phyloP scores from a whole-genome alignment of 2,888 invertebrate species.

The Xestia ashworthii region DNA sequence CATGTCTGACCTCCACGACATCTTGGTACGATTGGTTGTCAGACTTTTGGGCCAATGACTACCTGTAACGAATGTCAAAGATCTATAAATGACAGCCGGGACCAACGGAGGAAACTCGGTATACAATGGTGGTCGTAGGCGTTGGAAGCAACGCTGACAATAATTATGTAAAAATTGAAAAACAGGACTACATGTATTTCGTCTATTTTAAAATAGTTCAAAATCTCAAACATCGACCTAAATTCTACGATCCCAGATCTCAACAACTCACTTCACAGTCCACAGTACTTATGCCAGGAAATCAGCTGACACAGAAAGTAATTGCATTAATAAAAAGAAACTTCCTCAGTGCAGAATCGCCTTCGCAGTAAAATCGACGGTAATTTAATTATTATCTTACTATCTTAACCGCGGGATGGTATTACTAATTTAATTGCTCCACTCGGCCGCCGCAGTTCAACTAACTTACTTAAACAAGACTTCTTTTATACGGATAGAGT shows the following conservation, averaged over 20 bases:
- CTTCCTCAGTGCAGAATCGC: conserved; percentile 56
- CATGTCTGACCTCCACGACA: too few relatives aligned
- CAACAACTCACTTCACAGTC: conserved; percentile 31
- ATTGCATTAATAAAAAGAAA: conserved; percentile 56
- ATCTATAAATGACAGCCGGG: too few relatives aligned
- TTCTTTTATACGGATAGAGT: conserved; percentile 62
- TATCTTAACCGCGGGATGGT: conserved; percentile 64
- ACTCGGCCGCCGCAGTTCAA: conserved; percentile 71
- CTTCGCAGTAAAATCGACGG: conserved; percentile 59
- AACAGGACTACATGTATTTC: not conserved
- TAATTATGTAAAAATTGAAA: not conserved
- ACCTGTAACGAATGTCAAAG: too few relatives aligned
- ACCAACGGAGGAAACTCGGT: too few relatives aligned
- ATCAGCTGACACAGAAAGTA: conserved; percentile 56
- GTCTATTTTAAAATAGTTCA: not conserved
- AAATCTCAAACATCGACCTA: not conserved
- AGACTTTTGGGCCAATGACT: too few relatives aligned
- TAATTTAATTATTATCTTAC: conserved; percentile 66
- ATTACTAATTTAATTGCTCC: conserved; percentile 71
- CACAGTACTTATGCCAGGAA: conserved; percentile 38
- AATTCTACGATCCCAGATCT: conserved; percentile 18
- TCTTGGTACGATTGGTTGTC: too few relatives aligned
- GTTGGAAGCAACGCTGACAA: too few relatives aligned
- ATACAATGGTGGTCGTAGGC: too few relatives aligned
- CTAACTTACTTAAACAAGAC: conserved; percentile 77